A percentile compares a stretch with the other conserved stretches of the same genome.
phyloP scores from a whole-genome alignment of 2,113 vertebrate species.

The Bucco capensis region DNA sequence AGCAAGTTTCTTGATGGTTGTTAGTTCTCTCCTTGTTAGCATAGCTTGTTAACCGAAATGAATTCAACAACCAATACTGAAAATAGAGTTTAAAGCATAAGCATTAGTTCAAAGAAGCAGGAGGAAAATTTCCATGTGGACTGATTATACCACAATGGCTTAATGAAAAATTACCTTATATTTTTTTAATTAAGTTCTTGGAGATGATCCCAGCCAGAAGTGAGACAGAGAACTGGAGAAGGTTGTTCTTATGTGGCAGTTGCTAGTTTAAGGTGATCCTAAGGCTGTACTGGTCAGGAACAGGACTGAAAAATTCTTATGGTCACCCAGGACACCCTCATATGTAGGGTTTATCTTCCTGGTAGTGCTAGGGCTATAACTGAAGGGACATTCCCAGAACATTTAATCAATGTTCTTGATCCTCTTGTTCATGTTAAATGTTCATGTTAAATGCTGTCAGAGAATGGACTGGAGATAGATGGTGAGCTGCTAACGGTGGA shows the following conservation, averaged over 20 bases:
- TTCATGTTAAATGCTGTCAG: background rate
- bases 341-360: background rate
- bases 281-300: background rate
- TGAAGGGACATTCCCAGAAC: background rate
- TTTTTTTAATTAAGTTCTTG: background rate
- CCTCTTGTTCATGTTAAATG: background rate
- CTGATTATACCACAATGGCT: background rate
- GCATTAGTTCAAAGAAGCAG: background rate
- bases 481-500: background rate
- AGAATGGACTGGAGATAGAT: background rate
- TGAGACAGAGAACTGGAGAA: background rate
- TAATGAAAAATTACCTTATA: background rate
- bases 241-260: background rate
- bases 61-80: background rate
- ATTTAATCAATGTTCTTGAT: background rate
- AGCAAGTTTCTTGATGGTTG: background rate
- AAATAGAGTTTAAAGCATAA: background rate
- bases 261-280: background rate
- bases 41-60: background rate
- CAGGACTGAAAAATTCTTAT: background rate
- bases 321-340: background rate
- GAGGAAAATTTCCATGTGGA: background rate
- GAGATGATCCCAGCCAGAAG: background rate
- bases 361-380: background rate
- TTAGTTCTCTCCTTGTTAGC: background rate